Evolutionary conservation across 2,113 vertebrate genomes (phyloP).

Genomic region (Pseudopodoces humilis): DNA sequence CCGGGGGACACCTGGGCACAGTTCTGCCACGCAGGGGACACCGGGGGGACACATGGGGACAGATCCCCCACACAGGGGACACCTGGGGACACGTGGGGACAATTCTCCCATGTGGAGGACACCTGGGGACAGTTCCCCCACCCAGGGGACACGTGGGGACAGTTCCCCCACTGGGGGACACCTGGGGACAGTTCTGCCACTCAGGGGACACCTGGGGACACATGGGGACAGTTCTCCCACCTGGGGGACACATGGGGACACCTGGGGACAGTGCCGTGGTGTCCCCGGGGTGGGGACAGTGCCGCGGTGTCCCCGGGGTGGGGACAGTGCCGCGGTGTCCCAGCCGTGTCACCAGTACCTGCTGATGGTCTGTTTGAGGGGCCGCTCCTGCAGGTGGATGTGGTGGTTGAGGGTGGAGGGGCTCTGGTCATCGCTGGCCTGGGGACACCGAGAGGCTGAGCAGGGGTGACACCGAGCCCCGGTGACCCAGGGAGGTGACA

Average conservation of each 20-base stretch:
- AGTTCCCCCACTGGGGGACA: too few relatives aligned
- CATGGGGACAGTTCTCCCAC: too few relatives aligned
- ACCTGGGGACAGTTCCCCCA: not conserved
- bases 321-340: not conserved
- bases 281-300: too few relatives aligned
- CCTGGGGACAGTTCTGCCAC: too few relatives aligned
- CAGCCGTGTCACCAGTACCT: conserved; percentile 71
- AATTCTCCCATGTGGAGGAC: too few relatives aligned
- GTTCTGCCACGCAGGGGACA: too few relatives aligned
- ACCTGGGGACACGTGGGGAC: not conserved
- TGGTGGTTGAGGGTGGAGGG: conserved; percentile 90
- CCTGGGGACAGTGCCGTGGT: not conserved
- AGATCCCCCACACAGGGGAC: too few relatives aligned
- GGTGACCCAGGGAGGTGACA: too few relatives aligned
- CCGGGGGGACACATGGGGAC: too few relatives aligned
- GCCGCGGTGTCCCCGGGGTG: not conserved
- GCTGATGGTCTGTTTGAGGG: conserved; percentile 95
- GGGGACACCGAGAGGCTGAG: not conserved
- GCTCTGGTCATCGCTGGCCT: conserved; percentile 87
- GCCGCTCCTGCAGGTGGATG: conserved; percentile 91
- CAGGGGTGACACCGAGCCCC: not conserved
- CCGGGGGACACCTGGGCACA: too few relatives aligned
- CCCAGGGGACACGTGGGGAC: rapidly evolving
- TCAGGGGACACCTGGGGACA: not conserved
- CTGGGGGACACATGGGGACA: not conserved